phyloP scores from a whole-genome alignment of 1,140 invertebrate genomes.

The Psix sp. region DNA sequence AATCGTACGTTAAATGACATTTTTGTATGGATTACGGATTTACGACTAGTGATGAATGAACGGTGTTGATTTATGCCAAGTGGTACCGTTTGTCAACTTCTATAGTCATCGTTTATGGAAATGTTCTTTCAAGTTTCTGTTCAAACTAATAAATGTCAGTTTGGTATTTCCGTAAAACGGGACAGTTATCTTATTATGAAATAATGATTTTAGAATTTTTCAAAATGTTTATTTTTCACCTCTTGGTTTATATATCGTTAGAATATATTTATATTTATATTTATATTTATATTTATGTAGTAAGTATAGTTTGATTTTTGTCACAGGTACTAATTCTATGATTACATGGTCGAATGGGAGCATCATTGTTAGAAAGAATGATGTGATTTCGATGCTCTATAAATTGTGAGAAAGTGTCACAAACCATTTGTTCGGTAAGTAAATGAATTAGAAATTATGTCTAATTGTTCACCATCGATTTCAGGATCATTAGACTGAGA shows the following conservation, averaged over 20 bases:
- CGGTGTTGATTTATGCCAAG: not conserved
- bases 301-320: constrained; percentile 10
- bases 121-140: too few relatives aligned
- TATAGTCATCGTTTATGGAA: not conserved
- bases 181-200: too few relatives aligned
- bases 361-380: constrained; percentile 16
- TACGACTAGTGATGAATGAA: constrained; percentile 2
- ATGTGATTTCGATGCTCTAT: constrained; percentile 18
- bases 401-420: constrained; percentile 36
- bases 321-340: constrained; percentile 1
- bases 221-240: too few relatives aligned
- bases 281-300: too few relatives aligned
- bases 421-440: constrained; percentile 30
- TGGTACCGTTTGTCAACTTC: constrained; percentile 3
- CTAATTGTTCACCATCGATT: constrained; percentile 33
- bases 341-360: constrained; percentile 4
- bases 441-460: constrained; percentile 33
- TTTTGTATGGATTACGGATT: not conserved
- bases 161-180: too few relatives aligned
- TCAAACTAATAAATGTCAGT: too few relatives aligned
- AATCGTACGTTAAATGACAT: not conserved
- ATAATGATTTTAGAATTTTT: too few relatives aligned
- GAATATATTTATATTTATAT: too few relatives aligned
- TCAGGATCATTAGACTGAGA: constrained; percentile 38
- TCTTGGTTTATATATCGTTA: too few relatives aligned